Evolutionary conservation across 2,113 vertebrate genomes (phyloP).

Genomic region (Pterocles orientalis): DNA sequence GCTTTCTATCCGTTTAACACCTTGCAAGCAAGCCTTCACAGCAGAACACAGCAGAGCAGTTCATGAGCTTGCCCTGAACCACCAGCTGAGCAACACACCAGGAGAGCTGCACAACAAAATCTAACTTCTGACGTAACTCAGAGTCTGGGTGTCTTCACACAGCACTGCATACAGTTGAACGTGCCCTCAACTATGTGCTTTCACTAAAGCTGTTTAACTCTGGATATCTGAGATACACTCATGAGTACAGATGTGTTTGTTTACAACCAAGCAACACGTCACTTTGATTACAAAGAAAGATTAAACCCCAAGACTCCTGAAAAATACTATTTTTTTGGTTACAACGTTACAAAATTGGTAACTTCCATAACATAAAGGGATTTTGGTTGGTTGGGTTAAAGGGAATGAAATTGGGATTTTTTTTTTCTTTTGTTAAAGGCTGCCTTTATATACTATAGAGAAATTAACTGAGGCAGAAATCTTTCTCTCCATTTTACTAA

Average conservation of each 20-base stretch:
- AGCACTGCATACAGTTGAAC: neutral
- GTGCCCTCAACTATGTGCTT: neutral
- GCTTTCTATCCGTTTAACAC: neutral
- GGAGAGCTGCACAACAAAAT: neutral
- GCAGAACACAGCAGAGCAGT: neutral
- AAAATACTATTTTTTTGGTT: neutral
- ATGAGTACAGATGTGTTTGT: neutral
- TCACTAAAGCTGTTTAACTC: neutral
- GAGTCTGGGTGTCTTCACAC: neutral
- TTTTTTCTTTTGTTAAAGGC: neutral
- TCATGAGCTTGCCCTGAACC: neutral
- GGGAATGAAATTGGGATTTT: neutral
- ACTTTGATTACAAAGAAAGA: neutral
- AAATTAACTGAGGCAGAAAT: conserved; percentile 16
- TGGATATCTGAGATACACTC: neutral
- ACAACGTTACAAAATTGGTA: neutral
- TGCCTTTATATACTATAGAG: neutral
- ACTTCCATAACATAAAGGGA: neutral
- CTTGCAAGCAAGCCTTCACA: neutral
- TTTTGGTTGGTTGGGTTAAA: neutral
- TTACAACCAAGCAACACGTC: neutral
- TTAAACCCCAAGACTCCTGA: neutral
- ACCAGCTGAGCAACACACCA: neutral
- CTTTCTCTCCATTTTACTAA: neutral
- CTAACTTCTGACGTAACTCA: too few species aligned